phyloP scores from a whole-genome alignment of 2,888 invertebrate genomes.

The Dichetophora obliterata region DNA sequence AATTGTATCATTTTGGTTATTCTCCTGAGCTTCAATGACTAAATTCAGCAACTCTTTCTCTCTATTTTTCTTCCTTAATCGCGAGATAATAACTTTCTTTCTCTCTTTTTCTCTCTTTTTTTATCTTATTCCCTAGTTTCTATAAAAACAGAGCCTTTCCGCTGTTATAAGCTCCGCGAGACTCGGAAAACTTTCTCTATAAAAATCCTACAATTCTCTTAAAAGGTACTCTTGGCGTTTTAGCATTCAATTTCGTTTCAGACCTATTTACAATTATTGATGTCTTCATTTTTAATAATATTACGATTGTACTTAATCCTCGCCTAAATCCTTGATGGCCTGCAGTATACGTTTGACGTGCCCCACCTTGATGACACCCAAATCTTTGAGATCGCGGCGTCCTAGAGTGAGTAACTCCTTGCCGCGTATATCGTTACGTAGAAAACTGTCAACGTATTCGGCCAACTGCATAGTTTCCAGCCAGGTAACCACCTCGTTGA shows the following conservation, averaged over 20 bases:
- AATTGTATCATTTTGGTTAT: too few species aligned
- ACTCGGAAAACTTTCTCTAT: too few species aligned
- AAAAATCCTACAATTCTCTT: too few species aligned
- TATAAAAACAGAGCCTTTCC: too few species aligned
- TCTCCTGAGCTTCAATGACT: too few species aligned
- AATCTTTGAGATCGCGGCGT: constrained; percentile 87
- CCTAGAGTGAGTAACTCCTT: constrained; percentile 89
- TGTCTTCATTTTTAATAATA: not conserved
- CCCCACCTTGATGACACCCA: constrained; percentile 95
- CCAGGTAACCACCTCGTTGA: constrained; percentile 92
- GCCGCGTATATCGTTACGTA: constrained; percentile 92
- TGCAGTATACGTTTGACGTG: constrained; percentile 95
- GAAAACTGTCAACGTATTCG: constrained; percentile 92
- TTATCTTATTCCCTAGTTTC: too few species aligned
- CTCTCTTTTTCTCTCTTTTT: too few species aligned
- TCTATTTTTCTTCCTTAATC: too few species aligned
- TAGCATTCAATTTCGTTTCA: not conserved
- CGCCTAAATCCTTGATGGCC: constrained; percentile 85
- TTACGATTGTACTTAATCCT: constrained; percentile 56
- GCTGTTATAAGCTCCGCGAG: too few species aligned
- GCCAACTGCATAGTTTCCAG: constrained; percentile 87
- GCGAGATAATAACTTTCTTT: too few species aligned
- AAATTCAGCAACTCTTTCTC: too few species aligned
- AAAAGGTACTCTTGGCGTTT: too few species aligned
- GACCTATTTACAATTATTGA: not conserved